These are phyloP conservation scores for honey bee (Apis mellifera) DNA, from an alignment of 1,140 invertebrate genomes.

Conservation along the genomic window Amel_HAv3.1 CM009936.2:11633001-11633500, in stretches of 20 bases:
- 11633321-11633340: slow-evolving; percentile 6
- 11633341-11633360: neutral
- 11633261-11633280: slow-evolving; percentile 33
- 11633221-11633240: neutral
- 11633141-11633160: no score
- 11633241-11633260: slow-evolving; percentile 11
- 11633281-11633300: slow-evolving; percentile 40
- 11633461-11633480: neutral
- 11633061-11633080: neutral
- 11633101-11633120: slow-evolving; percentile 29
- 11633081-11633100: slow-evolving; percentile 23
- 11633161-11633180: no score
- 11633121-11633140: slow-evolving; percentile 49
- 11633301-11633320: slow-evolving; percentile 12
- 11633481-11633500: neutral
- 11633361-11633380: no score
- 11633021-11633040: neutral
- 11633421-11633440: neutral
- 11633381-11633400: no score
- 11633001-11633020: slow-evolving; percentile 2
- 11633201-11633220: slow-evolving; percentile 39
- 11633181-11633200: slow-evolving; percentile 25
- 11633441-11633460: neutral
- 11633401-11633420: no score
- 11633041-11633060: slow-evolving; percentile 23